Base-by-base conservation (phyloP, 2,888 invertebrate genomes). In the Thymelicus acteon region DNA sequence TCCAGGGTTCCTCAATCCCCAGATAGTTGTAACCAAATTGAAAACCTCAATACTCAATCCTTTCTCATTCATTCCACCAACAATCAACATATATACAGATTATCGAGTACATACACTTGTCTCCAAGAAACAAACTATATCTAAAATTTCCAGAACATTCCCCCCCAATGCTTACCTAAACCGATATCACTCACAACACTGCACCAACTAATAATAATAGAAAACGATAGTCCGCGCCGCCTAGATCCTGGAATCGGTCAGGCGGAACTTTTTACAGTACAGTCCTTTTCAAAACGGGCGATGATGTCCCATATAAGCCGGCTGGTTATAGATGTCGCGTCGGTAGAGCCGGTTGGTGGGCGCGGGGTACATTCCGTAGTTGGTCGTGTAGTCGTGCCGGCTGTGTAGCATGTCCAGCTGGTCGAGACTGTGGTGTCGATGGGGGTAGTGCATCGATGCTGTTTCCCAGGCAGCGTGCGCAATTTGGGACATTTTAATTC, bases 201-300 rank as follows among this genome's bases (percentile, higher is more conserved):
- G 74, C 79, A 80, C 76, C 31, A 66, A 60, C 19, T 19, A 40
- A 61, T 39, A 67, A 54, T 57, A 57, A 37, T 57, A 57, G 12
- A 81, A 85, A 84, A 69, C 40, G 83, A 86, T 84, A 80, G 88
- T 88, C 87, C 83, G 52, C 75, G 73, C 82, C 87, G 87, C 82
- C 86, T 87, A 93, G 80, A 93, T 92, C 91, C 89, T 83, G 2
- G 89, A 79, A 74, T 93, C 93, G 88, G 85, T 83, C 6, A 93
- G 85, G 82, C 93, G 92, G 83, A 93, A 93, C 86, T 92, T 93
- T 82, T 92, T 93, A 81, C 93, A 93, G 78, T 89, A 92, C 72
- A 92, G 84, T 84, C 92, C 93, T 92, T 92, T 93, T 93, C 93
- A 93, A 90, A 93, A 93, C 79, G 92, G 93, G 80, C 93, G 90